Percentiles rank a stretch among this genome's conserved stretches.
These are phyloP conservation scores for Marmota flaviventris DNA, from an alignment of 2,113 vertebrate genomes.

Conservation along the genomic window DNA sequence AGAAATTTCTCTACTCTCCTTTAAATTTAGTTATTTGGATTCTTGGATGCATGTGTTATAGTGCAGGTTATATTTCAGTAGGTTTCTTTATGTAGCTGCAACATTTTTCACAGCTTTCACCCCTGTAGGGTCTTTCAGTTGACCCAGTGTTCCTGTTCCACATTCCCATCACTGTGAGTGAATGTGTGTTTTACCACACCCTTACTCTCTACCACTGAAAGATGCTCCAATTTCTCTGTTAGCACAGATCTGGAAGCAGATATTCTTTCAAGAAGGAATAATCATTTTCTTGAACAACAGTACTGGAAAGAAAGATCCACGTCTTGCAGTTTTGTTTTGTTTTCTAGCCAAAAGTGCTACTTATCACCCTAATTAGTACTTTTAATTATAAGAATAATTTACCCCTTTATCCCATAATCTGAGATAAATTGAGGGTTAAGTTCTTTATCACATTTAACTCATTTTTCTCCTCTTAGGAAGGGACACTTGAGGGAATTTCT, in stretches of 20 bases:
- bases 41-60: background rate
- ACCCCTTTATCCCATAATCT: background rate
- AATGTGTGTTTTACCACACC: background rate
- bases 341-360: background rate
- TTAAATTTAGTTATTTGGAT: background rate
- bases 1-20: background rate
- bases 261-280: background rate
- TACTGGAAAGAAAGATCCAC: background rate
- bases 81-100: background rate
- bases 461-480: background rate
- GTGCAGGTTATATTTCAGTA: background rate
- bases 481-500: background rate
- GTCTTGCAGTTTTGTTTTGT: background rate
- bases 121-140: background rate
- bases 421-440: background rate
- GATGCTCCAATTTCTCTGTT: background rate
- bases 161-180: background rate
- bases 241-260: background rate
- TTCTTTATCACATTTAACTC: background rate
- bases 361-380: background rate
- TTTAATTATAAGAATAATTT: background rate
- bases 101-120: background rate
- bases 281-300: background rate
- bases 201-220: background rate
- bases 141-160: background rate